Percentiles rank a stretch among this genome's conserved stretches.
Evolutionary conservation across 2,888 invertebrate genomes (phyloP).

Genomic region (Drosophila cracens): DNA sequence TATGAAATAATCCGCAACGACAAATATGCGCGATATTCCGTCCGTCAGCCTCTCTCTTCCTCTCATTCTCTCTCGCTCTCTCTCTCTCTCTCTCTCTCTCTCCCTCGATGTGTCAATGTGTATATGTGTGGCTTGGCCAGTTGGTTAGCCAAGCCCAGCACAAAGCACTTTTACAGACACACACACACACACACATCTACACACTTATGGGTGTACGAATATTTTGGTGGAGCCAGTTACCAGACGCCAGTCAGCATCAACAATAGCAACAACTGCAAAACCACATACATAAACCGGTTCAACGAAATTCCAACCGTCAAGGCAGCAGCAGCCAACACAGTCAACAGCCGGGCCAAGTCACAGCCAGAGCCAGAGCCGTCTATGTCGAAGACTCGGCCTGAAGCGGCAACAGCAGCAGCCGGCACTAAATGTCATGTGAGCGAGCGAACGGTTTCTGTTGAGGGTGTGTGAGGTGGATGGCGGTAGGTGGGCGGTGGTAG

Average conservation of each 20-base stretch:
- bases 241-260: slow-evolving; percentile 67
- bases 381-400: slow-evolving; percentile 50
- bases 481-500: slow-evolving; percentile 13
- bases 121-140: slow-evolving; percentile 67
- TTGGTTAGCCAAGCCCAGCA: slow-evolving; percentile 76
- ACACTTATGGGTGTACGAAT: slow-evolving; percentile 41
- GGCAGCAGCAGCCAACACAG: slow-evolving; percentile 47
- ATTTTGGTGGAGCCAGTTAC: slow-evolving; percentile 73
- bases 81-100: slow-evolving; percentile 5
- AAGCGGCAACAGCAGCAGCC: slow-evolving; percentile 59
- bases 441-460: slow-evolving; percentile 59
- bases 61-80: background rate
- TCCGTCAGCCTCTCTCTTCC: background rate
- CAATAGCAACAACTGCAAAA: slow-evolving; percentile 58
- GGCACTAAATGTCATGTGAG: slow-evolving; percentile 76
- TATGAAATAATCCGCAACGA: slow-evolving; percentile 80
- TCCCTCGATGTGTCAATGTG: slow-evolving; percentile 48
- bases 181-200: slow-evolving; percentile 14
- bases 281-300: slow-evolving; percentile 79
- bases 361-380: slow-evolving; percentile 22
- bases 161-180: slow-evolving; percentile 51
- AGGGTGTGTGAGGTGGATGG: slow-evolving; percentile 7
- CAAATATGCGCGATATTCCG: slow-evolving; percentile 75
- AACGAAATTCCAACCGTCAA: slow-evolving; percentile 75
- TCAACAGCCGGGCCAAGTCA: slow-evolving; percentile 44